Evolutionary conservation across 2,888 invertebrate species (phyloP).

Genomic region (Halictus quadricinctus): DNA sequence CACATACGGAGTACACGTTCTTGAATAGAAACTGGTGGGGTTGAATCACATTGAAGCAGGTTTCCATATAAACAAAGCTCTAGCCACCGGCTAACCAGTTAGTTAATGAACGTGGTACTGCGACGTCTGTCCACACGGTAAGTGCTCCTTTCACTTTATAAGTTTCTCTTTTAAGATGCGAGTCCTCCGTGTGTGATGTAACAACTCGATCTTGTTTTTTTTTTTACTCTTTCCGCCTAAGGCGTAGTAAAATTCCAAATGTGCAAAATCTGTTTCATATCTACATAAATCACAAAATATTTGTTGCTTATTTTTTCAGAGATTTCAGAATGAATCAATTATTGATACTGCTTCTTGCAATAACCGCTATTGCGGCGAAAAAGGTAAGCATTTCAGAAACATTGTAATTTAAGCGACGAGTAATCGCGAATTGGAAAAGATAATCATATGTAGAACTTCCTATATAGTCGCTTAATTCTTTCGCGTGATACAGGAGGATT

Average conservation of each 20-base stretch:
- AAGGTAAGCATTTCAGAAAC: constrained; percentile 63
- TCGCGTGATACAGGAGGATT: neutral
- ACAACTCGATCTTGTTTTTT: neutral
- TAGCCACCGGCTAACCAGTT: constrained; percentile 73
- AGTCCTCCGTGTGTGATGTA: neutral
- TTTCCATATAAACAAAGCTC: constrained; percentile 73
- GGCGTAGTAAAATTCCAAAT: neutral
- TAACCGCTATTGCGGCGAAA: constrained; percentile 63
- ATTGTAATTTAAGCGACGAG: neutral
- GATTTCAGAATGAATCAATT: constrained; percentile 67
- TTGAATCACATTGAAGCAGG: constrained; percentile 48
- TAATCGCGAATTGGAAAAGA: neutral
- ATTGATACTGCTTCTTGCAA: constrained; percentile 65
- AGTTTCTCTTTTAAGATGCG: constrained; percentile 18
- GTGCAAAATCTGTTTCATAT: neutral
- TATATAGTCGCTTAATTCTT: neutral
- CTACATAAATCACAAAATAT: neutral
- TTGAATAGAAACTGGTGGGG: constrained; percentile 44
- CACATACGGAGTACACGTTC: no score
- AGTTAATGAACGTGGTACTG: constrained; percentile 54
- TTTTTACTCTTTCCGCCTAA: neutral
- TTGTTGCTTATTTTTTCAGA: constrained; percentile 56
- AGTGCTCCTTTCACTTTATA: constrained; percentile 69
- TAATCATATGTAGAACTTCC: neutral
- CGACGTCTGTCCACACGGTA: constrained; percentile 54